Base-by-base conservation (phyloP, 2,888 invertebrate genomes). In the Drosophila algonquin region DNA sequence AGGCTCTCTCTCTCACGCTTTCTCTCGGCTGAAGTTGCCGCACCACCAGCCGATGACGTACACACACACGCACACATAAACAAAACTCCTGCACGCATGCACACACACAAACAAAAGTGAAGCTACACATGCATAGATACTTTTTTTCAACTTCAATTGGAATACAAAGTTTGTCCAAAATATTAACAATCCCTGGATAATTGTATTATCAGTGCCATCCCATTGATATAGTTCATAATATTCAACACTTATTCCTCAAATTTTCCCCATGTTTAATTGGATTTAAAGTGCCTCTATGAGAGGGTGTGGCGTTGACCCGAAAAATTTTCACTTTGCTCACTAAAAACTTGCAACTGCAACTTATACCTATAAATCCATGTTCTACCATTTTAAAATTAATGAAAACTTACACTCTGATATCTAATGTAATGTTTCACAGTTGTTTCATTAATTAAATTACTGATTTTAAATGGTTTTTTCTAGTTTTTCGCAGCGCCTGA, bases 221-320 rank as follows among this genome's bases (percentile, higher is more conserved):
- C 3, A 16, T 48, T 24, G 16, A 51, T 9, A n/a, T 44, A 57
- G 27, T 56, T 24, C 32, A 24, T 9, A 14, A 18, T 46, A 61
- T 44, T 55, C 57, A 61, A 52, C 27, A 55, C 51, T 55, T 27
- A 53, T 54, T 71, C 59, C 59, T n/a, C 60, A 67, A 73, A 51
- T 46, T 61, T 73, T 73, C n/a, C 14, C 7, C 62, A 48, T 44
- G 48, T 75, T 61, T 86, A 80, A 76, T 80, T 80, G 64, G 71
- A 78, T 81, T 81, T 77, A 63, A 12, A 27, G 8, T 16, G 44
- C 57, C 56, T 71, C 57, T 57, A 75, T 63, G 68, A 63, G 75
- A 87, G 91, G 90, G 90, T 91, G 91, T 91, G 90, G 90, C 90
- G 89, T 72, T 67, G 90, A 90, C 89, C 91, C 90, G 87, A 84